Conservation (phyloP, 1,140 invertebrate species). For the Rhagoletis pomonella region DNA sequence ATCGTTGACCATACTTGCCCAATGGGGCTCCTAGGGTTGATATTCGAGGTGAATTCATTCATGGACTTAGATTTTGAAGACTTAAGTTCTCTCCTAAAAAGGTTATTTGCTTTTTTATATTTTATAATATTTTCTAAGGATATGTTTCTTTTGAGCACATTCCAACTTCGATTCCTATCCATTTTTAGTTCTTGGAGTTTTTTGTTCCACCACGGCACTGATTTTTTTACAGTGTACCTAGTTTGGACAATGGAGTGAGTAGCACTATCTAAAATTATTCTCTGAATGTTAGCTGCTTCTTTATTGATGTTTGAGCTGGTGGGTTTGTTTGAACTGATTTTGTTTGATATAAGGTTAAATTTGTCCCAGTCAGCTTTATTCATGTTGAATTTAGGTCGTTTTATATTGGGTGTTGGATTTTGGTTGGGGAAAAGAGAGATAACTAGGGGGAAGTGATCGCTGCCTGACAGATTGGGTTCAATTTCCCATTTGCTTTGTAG, state of each 20-base stretch:
- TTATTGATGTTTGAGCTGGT: too few relatives aligned
- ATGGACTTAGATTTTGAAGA: conserved; percentile 51
- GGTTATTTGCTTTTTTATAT: conserved; percentile 57
- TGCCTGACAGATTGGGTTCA: conserved; percentile 30
- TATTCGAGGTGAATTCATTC: conserved; percentile 53
- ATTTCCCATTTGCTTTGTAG: conserved; percentile 28
- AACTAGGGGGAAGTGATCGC: conserved; percentile 53
- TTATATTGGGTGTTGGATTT: conserved; percentile 19
- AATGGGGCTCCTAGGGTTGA: conserved; percentile 51
- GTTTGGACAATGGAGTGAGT: too few relatives aligned
- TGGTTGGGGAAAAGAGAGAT: conserved; percentile 8
- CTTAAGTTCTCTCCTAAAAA: conserved; percentile 55
- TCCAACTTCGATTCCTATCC: too few relatives aligned
- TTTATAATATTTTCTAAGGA: conserved; percentile 54
- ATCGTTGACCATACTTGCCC: conserved; percentile 54
- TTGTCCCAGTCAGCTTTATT: too few relatives aligned
- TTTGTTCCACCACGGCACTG: too few relatives aligned
- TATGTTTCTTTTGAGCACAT: conserved; percentile 56
- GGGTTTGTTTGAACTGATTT: too few relatives aligned
- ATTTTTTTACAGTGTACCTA: too few relatives aligned
- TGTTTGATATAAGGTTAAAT: too few relatives aligned
- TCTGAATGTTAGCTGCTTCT: too few relatives aligned
- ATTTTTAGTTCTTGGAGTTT: too few relatives aligned
- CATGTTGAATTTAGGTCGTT: conserved; percentile 55
- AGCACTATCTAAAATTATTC: too few relatives aligned